These are phyloP conservation scores for Chiroxiphia lanceolata DNA, from an alignment of 2,797 vertebrate genomes.

Conservation along the genomic window DNA sequence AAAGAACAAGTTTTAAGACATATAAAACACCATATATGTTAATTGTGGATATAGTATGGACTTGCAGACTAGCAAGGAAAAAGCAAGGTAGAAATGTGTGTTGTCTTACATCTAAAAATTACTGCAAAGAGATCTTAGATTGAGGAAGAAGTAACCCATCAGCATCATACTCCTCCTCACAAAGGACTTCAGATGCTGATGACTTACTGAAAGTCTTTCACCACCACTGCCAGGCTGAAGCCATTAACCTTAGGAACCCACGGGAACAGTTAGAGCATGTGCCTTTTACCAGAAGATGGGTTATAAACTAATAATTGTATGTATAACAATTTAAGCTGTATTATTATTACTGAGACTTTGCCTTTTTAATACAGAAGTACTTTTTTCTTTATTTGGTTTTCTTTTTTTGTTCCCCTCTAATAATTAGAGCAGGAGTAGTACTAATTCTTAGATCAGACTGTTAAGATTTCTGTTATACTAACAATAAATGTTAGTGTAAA, in stretches of 20 bases:
- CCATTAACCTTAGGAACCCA: not conserved
- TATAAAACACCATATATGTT: not conserved
- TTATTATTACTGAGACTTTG: not conserved
- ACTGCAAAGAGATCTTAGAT: not conserved
- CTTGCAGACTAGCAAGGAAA: not conserved
- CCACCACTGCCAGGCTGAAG: not conserved
- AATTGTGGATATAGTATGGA: not conserved
- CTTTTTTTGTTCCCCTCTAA: not conserved
- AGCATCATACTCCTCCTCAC: not conserved
- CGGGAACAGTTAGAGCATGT: not conserved
- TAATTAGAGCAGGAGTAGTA: not conserved
- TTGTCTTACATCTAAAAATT: not conserved
- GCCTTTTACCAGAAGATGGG: not conserved
- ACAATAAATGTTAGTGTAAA: not conserved
- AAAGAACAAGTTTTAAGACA: not conserved
- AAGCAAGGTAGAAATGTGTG: not conserved
- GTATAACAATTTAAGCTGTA: not conserved
- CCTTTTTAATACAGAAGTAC: not conserved
- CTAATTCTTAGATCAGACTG: not conserved
- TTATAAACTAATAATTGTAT: not conserved
- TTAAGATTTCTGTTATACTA: not conserved
- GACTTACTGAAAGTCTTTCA: not conserved
- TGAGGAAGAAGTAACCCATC: not conserved
- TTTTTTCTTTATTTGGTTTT: not conserved
- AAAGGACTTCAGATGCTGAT: not conserved